Evolutionary conservation across 2,113 vertebrate genomes (phyloP), one percentile per base, ranked within the genome.

Genomic region (Chionomys nivalis): DNA sequence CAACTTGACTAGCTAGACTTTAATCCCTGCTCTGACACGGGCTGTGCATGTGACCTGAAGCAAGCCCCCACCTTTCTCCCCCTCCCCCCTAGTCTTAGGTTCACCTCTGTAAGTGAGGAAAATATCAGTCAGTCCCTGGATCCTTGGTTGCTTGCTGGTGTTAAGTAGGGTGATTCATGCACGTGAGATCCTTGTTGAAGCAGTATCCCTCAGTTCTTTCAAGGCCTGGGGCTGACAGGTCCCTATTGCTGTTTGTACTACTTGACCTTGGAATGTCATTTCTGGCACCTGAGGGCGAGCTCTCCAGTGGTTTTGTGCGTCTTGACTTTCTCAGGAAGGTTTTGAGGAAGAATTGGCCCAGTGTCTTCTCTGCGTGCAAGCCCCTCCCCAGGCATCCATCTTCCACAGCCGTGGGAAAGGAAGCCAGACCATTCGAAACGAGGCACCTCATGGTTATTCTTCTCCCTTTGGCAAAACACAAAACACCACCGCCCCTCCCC

Each of bases 391-490:
- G 73, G 28, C 28, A 7, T 79, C 72, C 24, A 7, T 83, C 77
- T 93, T 91, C 61, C 82, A 75, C 28, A 42, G n/a, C 68, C 44
- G 2, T 1, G 49, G 44, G 14, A 96, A 96, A 95, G 86, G 39
- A 87, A 91, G 95, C 95, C 70, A 92, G 47, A 81, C 14, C 44
- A 13, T 17, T 97, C 90, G 39, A 93, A 94, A 97, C 5, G 49
- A 92, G 89, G 79, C 42, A 87, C 92, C 93, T 97, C 85, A 2
- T 4, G 8, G 94, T 49, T 72, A 24, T 81, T 87, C 75, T 42
- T 87, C 94, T 97, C 94, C 52, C 93, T 94, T 95, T 63, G 42
- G 36, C 39, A 72, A 36, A 36, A 39, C 19, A 66, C 24, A 36
- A 66, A 19, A 17, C 42, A 5, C 12, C 8, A n/a, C 24, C 39